Percentiles rank a stretch among this genome's conserved stretches.
phyloP scores from a whole-genome alignment of 2,797 vertebrate genomes.

The Hirundo rustica region DNA sequence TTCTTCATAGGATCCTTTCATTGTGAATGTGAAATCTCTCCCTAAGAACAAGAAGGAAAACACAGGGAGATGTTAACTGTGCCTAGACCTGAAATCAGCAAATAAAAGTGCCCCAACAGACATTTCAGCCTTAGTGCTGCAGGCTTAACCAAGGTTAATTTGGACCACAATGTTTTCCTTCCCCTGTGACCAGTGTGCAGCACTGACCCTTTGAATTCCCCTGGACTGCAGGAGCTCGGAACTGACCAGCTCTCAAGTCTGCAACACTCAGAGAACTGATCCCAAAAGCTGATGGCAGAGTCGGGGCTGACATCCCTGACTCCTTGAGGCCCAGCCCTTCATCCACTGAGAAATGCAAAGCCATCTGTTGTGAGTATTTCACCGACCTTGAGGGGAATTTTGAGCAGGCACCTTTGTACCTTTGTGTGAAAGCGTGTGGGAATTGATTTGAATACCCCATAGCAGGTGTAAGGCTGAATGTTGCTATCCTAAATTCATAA shows the following conservation, averaged over 20 bases:
- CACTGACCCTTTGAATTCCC: background rate
- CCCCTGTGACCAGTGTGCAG: background rate
- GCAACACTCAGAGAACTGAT: background rate
- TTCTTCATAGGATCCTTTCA: conserved; percentile 58
- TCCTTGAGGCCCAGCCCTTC: background rate
- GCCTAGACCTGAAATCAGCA: background rate
- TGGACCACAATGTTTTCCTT: background rate
- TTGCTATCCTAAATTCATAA: background rate
- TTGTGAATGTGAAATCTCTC: conserved; percentile 8
- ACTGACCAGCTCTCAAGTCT: background rate
- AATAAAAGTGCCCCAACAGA: background rate
- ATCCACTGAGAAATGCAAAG: background rate
- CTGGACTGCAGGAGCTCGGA: accelerated
- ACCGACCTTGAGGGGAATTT: background rate
- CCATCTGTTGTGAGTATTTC: background rate
- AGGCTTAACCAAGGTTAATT: background rate
- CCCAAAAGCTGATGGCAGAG: background rate
- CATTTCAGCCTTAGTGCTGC: background rate
- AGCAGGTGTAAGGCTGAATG: background rate
- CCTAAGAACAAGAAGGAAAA: conserved; percentile 3
- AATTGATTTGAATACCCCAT: background rate
- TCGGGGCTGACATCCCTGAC: background rate
- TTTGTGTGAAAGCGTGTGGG: background rate
- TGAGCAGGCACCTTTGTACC: background rate
- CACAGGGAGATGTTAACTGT: background rate